phyloP scores from a whole-genome alignment of 1,140 invertebrate species.

The Ostrea denselamellosa region DNA sequence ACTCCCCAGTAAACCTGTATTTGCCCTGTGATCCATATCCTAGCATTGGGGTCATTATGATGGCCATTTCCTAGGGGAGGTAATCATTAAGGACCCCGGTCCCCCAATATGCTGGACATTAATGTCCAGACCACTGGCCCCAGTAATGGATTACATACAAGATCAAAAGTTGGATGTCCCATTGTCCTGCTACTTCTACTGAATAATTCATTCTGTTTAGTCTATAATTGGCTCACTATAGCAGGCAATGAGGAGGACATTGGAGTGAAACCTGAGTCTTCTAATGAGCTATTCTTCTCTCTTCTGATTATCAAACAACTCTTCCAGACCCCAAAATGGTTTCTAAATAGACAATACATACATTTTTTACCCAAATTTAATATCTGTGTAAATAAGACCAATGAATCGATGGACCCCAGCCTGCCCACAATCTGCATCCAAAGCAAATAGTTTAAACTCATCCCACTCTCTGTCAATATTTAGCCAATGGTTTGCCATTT shows the following conservation, averaged over 20 bases:
- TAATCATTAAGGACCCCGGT: background rate
- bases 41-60: background rate
- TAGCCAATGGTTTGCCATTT: background rate
- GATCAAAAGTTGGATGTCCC: background rate
- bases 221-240: background rate
- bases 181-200: conserved; percentile 17
- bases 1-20: background rate
- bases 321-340: background rate
- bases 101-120: conserved; percentile 30
- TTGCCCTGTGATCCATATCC: background rate
- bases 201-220: conserved; percentile 24
- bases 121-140: conserved; percentile 10
- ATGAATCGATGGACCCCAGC: background rate
- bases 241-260: background rate
- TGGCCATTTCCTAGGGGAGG: background rate
- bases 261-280: background rate
- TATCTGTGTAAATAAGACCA: background rate
- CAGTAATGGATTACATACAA: background rate
- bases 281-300: background rate
- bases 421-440: background rate
- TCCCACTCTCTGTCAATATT: conserved; percentile 35
- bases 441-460: background rate
- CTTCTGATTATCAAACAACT: background rate
- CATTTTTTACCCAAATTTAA: conserved; percentile 3
- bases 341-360: background rate